Percentiles rank a stretch among this genome's conserved stretches.
phyloP scores from a whole-genome alignment of 2,113 vertebrate genomes.

The Syrmaticus mikado region DNA sequence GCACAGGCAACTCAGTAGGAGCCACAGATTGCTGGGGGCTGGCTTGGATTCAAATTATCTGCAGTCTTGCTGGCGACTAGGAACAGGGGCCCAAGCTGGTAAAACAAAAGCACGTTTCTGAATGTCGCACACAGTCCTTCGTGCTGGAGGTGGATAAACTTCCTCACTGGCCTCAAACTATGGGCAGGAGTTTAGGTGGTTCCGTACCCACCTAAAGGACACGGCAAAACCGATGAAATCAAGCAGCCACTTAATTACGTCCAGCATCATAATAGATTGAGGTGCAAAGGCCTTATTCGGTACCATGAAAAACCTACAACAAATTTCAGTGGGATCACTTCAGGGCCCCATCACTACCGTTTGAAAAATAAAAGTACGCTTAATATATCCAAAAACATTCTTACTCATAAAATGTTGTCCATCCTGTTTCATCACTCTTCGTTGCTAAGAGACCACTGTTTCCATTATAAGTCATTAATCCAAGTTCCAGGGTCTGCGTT shows the following conservation, averaged over 20 bases:
- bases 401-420: slow-evolving; percentile 99
- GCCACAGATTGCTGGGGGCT: background rate
- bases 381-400: slow-evolving; percentile 73
- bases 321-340: slow-evolving; percentile 7
- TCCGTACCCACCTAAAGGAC: background rate
- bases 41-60: background rate
- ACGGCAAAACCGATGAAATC: background rate
- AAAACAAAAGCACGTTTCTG: fast-evolving
- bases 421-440: slow-evolving; percentile 97
- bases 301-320: background rate
- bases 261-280: background rate
- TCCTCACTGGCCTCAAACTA: background rate
- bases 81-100: background rate
- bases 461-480: slow-evolving; percentile 93
- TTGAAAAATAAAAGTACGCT: slow-evolving; percentile 45
- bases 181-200: background rate
- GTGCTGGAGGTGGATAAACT: background rate
- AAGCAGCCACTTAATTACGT: background rate
- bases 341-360: slow-evolving; percentile 6
- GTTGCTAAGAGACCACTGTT: slow-evolving; percentile 94
- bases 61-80: background rate
- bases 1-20: slow-evolving; percentile 21
- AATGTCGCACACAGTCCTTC: background rate
- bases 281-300: background rate
- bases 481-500: slow-evolving; percentile 90